Percentiles rank a stretch among this genome's conserved stretches.
phyloP scores from a whole-genome alignment of 2,888 invertebrate species.

The Drosophila paracracens region DNA sequence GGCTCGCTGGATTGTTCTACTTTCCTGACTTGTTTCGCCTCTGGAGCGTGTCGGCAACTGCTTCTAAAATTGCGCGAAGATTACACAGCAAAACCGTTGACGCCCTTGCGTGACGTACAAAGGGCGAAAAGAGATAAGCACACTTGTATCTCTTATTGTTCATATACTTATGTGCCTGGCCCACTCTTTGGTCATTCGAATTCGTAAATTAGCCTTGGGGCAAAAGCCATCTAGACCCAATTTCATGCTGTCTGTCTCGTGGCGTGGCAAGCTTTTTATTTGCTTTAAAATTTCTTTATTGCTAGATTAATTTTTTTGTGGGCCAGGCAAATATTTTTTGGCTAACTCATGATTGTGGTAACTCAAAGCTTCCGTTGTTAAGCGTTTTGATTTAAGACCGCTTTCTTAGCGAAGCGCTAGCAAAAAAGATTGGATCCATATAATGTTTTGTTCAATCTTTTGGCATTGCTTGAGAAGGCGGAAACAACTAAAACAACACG shows the following conservation, averaged over 20 bases:
- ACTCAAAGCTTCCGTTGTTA: conserved; percentile 74
- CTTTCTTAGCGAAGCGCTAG: conserved; percentile 54
- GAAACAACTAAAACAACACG: conserved; percentile 62
- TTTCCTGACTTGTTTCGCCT: conserved; percentile 52
- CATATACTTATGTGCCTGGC: conserved; percentile 15
- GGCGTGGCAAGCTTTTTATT: conserved; percentile 69
- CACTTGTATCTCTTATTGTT: conserved; percentile 9
- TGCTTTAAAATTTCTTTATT: conserved; percentile 75
- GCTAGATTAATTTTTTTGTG: conserved; percentile 68
- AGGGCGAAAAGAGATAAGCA: conserved; percentile 18
- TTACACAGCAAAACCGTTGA: conserved; percentile 66
- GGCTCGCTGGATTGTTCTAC: conserved; percentile 63
- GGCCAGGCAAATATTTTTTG: conserved; percentile 48
- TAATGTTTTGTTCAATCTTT: conserved; percentile 58
- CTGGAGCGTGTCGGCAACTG: conserved; percentile 45
- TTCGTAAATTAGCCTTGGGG: conserved; percentile 47
- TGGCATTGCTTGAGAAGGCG: conserved; percentile 40
- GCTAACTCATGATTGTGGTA: conserved; percentile 41
- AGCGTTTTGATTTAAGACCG: conserved; percentile 76
- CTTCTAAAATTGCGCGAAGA: conserved; percentile 53
- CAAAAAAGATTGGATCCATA: conserved; percentile 61
- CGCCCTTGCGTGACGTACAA: conserved; percentile 49
- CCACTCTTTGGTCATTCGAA: conserved; percentile 62
- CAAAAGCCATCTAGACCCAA: conserved; percentile 67
- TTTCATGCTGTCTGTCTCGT: conserved; percentile 59